Evolutionary conservation across 2,113 vertebrate genomes (phyloP).

Genomic region (Fulica atra): DNA sequence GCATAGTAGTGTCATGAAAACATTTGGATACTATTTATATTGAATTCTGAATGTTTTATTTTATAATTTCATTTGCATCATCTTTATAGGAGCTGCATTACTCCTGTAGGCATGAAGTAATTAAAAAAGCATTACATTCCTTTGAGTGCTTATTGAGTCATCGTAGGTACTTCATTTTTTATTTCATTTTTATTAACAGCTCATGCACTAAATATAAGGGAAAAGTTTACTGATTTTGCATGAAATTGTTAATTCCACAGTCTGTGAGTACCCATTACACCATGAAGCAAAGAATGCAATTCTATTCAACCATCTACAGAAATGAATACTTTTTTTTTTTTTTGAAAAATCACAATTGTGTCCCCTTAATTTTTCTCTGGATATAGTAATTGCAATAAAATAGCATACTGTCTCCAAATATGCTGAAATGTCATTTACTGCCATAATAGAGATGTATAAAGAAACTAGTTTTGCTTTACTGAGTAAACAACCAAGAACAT

Average conservation of each 20-base stretch:
- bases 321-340: neutral
- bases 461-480: conserved; percentile 35
- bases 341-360: neutral
- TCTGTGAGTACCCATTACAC: conserved; percentile 4
- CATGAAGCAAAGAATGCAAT: conserved; percentile 8
- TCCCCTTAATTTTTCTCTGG: neutral
- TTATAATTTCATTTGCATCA: neutral
- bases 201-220: conserved; percentile 11
- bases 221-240: conserved; percentile 34
- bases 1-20: neutral
- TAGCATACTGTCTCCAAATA: neutral
- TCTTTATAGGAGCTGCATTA: neutral
- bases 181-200: conserved; percentile 47
- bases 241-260: conserved; percentile 58
- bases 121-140: neutral
- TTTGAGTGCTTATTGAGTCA: neutral
- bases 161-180: neutral
- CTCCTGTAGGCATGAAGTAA: neutral
- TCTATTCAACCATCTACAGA: neutral
- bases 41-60: neutral
- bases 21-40: neutral
- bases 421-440: conserved; percentile 37
- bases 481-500: conserved; percentile 36
- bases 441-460: neutral
- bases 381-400: conserved; percentile 13